Evolutionary conservation across 2,797 vertebrate species (phyloP).

Genomic region (Pogonophryne albipinna): DNA sequence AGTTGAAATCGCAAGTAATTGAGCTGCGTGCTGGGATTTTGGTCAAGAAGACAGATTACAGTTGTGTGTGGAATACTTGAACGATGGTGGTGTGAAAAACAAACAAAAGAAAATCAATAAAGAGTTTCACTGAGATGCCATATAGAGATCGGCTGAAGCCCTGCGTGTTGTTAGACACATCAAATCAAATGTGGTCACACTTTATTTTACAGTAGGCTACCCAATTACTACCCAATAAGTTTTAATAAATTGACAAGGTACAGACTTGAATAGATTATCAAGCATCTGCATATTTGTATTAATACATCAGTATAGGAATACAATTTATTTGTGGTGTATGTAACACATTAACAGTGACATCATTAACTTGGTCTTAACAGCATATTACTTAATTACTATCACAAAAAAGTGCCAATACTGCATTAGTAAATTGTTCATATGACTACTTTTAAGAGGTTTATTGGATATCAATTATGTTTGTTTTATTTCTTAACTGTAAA

Average conservation of each 20-base stretch:
- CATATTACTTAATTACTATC: conserved; percentile 3
- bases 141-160: not conserved
- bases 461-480: no score
- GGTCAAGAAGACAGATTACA: conserved; percentile 58
- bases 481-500: conserved; percentile 28
- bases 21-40: conserved; percentile 41
- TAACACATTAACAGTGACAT: not conserved
- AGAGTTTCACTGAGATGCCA: conserved; percentile 12
- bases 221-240: not conserved
- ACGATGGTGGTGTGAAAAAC: not conserved
- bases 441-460: not conserved
- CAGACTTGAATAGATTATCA: conserved; percentile 8
- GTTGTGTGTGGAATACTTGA: conserved; percentile 31
- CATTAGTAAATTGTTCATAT: conserved; percentile 40
- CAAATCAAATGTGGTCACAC: conserved; percentile 4
- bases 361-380: not conserved
- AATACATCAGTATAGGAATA: conserved; percentile 27
- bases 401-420: conserved; percentile 22
- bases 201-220: conserved; percentile 41
- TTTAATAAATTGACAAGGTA: conserved; percentile 6
- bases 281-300: conserved; percentile 14
- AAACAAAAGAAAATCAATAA: conserved; percentile 39
- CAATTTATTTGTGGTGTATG: not conserved
- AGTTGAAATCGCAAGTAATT: conserved; percentile 64
- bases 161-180: conserved; percentile 1